These are phyloP conservation scores for Austrolebias charrua DNA, from an alignment of 2,797 vertebrate species.

Conservation along the genomic window DNA sequence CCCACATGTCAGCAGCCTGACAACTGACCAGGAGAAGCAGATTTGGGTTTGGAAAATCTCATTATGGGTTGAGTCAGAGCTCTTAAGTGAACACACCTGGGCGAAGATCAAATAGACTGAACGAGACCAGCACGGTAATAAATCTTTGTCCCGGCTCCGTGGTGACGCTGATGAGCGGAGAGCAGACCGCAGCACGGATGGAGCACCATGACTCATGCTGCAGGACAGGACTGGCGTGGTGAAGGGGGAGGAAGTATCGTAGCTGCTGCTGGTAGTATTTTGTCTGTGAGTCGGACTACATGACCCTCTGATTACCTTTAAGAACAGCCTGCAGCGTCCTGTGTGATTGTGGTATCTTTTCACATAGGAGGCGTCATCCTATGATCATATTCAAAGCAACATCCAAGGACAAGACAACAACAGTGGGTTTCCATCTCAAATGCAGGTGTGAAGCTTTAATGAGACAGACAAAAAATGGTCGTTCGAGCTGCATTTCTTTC, in stretches of 20 bases:
- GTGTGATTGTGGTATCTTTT: conserved; percentile 13
- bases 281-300: conserved; percentile 29
- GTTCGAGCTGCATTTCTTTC: conserved; percentile 33
- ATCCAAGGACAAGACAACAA: conserved; percentile 16
- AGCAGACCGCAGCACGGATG: conserved; percentile 56
- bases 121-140: conserved; percentile 52
- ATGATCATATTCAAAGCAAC: background rate
- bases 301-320: conserved; percentile 55
- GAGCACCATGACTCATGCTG: conserved; percentile 64
- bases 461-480: conserved; percentile 24
- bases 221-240: conserved; percentile 49
- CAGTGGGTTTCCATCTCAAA: background rate
- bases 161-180: conserved; percentile 55
- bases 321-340: conserved; percentile 23
- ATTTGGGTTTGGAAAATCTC: conserved; percentile 56
- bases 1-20: conserved; percentile 33
- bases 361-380: conserved; percentile 26
- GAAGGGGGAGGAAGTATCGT: conserved; percentile 57
- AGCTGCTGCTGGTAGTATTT: conserved; percentile 29
- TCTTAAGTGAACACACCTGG: conserved; percentile 73
- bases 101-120: conserved; percentile 64
- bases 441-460: background rate
- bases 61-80: conserved; percentile 64
- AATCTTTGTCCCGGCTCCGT: conserved; percentile 65
- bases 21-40: conserved; percentile 22